Evolutionary conservation across 1,140 invertebrate species (phyloP), one percentile per base, ranked within the genome.

Genomic region (Cotesia vestalis): DNA sequence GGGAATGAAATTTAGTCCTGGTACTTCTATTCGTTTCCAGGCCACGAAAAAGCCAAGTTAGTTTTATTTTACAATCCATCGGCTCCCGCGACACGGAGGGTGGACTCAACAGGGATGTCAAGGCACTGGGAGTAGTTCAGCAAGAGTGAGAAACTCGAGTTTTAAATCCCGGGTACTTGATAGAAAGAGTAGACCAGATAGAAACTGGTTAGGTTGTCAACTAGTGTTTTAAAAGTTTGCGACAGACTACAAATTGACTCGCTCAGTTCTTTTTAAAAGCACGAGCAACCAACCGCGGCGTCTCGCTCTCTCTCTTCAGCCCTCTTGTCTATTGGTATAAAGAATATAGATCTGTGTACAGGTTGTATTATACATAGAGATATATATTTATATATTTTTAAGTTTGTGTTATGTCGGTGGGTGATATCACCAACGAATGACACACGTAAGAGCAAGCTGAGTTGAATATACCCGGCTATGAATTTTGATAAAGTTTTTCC

Each of bases 11-110:
- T 86, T 87, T 85, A 80, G 78, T 73, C 72, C 34, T 66, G 52
- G 51, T 74, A 80, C 14, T 14, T 81, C 80, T 79, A 27, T 81
- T 78, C 73, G 77, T 79, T 77, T 76, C 73, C 78, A 77, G 76
- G 80, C 78, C 79, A 82, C 81, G 80, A 86, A 83, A 86, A 76
- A 84, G 83, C 81, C 83, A 84, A 87, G 84, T 85, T 86, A 84
- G 85, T 87, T 87, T 86, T 86, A 87, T 87, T 87, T 87, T 86
- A 87, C 85, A 86, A 86, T 85, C 85, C 85, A 87, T 87, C 85
- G 83, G 78, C 76, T 84, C 70, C 75, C 77, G 75, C 73, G 76
- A 74, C 74, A 81, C 77, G 83, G 77, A 77, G 77, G 77, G 72
- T 76, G 27, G 67, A 62, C 60, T 75, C 51, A 76, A 74, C n/a